These are phyloP conservation scores for Phorcus lineatus DNA, from an alignment of 2,888 invertebrate species.

Conservation along the genomic window DNA sequence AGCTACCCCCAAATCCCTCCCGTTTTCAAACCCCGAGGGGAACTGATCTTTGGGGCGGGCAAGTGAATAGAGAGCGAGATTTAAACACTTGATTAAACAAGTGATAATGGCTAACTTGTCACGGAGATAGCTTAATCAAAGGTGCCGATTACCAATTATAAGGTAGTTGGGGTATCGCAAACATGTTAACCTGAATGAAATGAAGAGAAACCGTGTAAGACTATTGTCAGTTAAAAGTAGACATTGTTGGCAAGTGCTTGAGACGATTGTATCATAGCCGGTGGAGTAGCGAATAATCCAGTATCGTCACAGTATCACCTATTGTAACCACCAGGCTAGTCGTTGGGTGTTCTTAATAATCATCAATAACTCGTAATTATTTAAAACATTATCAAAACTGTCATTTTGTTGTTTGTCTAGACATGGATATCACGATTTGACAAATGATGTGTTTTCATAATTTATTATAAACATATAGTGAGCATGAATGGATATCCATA, in stretches of 20 bases:
- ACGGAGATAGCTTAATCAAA: background rate
- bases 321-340: too few relatives aligned
- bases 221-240: background rate
- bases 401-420: too few relatives aligned
- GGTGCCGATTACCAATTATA: slow-evolving; percentile 10
- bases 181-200: background rate
- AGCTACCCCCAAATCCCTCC: background rate
- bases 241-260: background rate
- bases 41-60: slow-evolving; percentile 6
- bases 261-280: too few relatives aligned
- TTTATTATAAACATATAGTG: too few relatives aligned
- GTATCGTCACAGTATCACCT: too few relatives aligned
- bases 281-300: too few relatives aligned
- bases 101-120: background rate
- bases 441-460: too few relatives aligned
- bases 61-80: slow-evolving; percentile 4
- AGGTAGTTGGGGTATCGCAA: background rate
- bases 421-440: too few relatives aligned
- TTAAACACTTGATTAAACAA: slow-evolving; percentile 11
- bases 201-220: background rate
- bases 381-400: too few relatives aligned
- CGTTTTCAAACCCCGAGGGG: background rate
- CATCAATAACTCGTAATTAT: too few relatives aligned
- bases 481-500: too few relatives aligned
- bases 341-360: too few relatives aligned